Evolutionary conservation across 2,113 vertebrate species (phyloP).

Genomic region (Chitala chitala): DNA sequence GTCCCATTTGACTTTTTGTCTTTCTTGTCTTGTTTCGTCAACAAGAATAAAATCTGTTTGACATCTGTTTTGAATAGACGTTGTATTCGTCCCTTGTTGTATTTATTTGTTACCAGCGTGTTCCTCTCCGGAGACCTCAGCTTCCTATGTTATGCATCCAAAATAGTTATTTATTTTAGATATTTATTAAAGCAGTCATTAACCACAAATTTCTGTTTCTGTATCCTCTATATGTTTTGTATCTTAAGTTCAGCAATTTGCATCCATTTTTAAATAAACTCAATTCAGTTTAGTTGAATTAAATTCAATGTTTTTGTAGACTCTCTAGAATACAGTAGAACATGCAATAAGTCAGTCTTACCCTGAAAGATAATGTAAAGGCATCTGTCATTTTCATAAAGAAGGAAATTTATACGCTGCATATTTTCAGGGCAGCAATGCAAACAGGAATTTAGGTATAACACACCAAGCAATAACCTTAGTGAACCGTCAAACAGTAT

Average conservation of each 20-base stretch:
- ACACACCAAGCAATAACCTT: background rate
- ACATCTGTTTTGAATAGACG: constrained; percentile 13
- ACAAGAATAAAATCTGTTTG: background rate
- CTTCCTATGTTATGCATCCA: background rate
- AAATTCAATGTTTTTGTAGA: too few relatives aligned
- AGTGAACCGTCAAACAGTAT: background rate
- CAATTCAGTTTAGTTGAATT: too few relatives aligned
- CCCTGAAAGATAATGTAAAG: background rate
- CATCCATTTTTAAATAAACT: too few relatives aligned
- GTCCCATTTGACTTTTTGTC: background rate
- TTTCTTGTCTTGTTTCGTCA: background rate
- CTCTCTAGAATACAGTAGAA: too few relatives aligned
- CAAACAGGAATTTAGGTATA: background rate
- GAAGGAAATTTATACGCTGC: background rate
- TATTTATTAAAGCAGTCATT: background rate
- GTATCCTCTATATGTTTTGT: too few relatives aligned
- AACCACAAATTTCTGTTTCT: background rate
- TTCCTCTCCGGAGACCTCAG: background rate
- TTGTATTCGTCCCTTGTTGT: background rate
- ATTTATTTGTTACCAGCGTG: background rate
- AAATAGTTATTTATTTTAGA: background rate
- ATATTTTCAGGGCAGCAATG: background rate
- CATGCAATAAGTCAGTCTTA: too few relatives aligned
- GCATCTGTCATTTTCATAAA: too few relatives aligned
- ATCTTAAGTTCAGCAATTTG: too few relatives aligned